Evolutionary conservation across 2,113 vertebrate genomes (phyloP), one percentile per base, ranked within the genome.

Genomic region (rabbit (Oryctolagus cuniculus)): DNA sequence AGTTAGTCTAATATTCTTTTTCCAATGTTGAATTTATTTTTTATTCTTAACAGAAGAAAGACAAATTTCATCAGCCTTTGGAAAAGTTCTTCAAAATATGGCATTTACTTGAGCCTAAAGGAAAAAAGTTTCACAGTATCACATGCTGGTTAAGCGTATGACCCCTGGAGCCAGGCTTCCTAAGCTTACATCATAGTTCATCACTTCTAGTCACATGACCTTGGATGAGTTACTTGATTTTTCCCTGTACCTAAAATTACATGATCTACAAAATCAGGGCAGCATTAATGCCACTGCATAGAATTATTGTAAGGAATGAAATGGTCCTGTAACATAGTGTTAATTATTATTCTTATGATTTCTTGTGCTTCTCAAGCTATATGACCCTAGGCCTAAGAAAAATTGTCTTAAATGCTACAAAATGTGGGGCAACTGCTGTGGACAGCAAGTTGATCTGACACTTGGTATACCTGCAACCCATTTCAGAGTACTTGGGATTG

Each of bases 301-400:
- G 66, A 64, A 27, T 17, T 81, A 69, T 77, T 17, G 0, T 36
- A 1, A 83, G 38, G 10, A 73, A 36, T 22, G 5, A 29, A 66
- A 64, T 19, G 55, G 58, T 13, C 36, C 49, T 13, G 12, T 2
- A 11, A 63, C 12, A 3, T 3, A 11, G 2, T 63, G 25, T n/a
- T 70, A n/a, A 38, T 69, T 78, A 7, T 55, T 36, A 79, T 51
- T 53, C 29, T 80, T 74, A 64, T 53, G 10, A 44, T 91, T 67
- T 55, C n/a, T 53, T 90, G 15, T 53, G 53, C 77, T 83, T 83
- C 55, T 74, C 19, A 16, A 44, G 16, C 19, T 58, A 21, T 15
- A 27, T 34, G 49, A 78, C 24, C 24, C 21, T 27, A 21, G 36
- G 55, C 12, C 34, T 88, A 58, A 97, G 81, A 85, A 93, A 93